Conservation (phyloP, 2,113 vertebrate genomes). For the Phocoena sinus region DNA sequence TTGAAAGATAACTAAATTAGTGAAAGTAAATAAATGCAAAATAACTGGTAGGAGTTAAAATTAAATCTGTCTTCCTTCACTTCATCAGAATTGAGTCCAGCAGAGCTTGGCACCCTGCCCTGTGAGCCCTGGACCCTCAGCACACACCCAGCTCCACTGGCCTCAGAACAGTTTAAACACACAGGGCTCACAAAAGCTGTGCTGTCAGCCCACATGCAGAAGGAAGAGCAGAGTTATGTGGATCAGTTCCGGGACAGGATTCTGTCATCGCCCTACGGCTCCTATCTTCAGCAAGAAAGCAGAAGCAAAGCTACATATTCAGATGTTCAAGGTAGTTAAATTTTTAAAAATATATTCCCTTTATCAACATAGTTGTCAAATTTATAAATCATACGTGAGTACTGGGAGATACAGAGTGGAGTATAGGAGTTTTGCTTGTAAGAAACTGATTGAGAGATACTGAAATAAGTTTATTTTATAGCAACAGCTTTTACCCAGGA, state of each 20-base stretch:
- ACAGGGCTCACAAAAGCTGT: conserved; percentile 89
- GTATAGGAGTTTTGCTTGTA: background rate
- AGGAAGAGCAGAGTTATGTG: conserved; percentile 91
- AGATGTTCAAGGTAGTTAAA: conserved; percentile 79
- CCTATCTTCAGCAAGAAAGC: conserved; percentile 84
- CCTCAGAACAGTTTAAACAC: conserved; percentile 77
- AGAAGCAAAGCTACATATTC: conserved; percentile 78
- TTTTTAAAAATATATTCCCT: background rate
- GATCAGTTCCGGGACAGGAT: conserved; percentile 86
- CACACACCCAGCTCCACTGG: conserved; percentile 17
- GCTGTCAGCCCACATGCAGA: conserved; percentile 90
- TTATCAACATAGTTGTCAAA: background rate
- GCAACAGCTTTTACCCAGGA: background rate
- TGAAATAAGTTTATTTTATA: background rate
- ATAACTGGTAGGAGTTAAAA: background rate
- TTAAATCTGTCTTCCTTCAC: background rate
- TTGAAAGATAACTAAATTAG: background rate
- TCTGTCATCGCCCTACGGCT: conserved; percentile 87
- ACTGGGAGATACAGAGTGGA: background rate
- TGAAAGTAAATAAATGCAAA: background rate
- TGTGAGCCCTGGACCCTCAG: conserved; percentile 73
- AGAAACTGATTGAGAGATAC: background rate
- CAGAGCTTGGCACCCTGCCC: conserved; percentile 80
- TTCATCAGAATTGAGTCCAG: conserved; percentile 82
- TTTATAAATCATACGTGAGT: background rate